phyloP scores from a whole-genome alignment of 2,888 invertebrate species.

The Petrolisthes cinctipes region DNA sequence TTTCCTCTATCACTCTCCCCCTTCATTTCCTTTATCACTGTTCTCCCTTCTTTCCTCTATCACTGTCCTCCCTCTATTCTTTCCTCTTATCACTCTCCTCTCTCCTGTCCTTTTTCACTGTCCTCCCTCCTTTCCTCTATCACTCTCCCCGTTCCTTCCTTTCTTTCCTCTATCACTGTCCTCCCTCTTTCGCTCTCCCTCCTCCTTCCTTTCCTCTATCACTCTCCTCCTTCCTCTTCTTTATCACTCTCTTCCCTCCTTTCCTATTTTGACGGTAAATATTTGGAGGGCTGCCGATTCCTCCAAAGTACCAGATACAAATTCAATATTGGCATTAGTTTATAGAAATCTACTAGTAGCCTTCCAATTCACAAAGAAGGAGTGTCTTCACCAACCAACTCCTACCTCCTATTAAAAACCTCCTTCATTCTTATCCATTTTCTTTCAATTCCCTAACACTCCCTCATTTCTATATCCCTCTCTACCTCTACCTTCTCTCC shows the following conservation, averaged over 20 bases:
- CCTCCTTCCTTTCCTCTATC: not conserved
- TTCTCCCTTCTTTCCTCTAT: no score
- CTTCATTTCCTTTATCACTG: no score
- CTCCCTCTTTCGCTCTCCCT: not conserved
- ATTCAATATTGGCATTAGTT: no score
- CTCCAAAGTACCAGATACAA: no score
- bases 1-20: no score
- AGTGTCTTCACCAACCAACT: no score
- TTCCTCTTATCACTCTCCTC: no score
- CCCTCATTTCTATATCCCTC: not conserved
- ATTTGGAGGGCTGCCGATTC: no score
- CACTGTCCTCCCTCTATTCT: no score
- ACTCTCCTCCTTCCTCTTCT: not conserved
- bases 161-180: not conserved
- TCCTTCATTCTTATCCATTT: not conserved
- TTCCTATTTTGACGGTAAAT: not conserved
- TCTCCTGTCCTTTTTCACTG: not conserved
- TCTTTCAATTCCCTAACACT: not conserved
- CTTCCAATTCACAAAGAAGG: not conserved
- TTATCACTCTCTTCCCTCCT: not conserved
- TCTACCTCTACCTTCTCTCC: not conserved
- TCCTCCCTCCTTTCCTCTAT: not conserved
- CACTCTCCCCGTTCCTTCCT: not conserved
- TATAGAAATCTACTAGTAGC: not conserved
- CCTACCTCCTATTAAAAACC: no score